A percentile compares a stretch with the other conserved stretches of the same genome.
phyloP scores from a whole-genome alignment of 2,113 vertebrate genomes.

The Pogonocichla stellata region DNA sequence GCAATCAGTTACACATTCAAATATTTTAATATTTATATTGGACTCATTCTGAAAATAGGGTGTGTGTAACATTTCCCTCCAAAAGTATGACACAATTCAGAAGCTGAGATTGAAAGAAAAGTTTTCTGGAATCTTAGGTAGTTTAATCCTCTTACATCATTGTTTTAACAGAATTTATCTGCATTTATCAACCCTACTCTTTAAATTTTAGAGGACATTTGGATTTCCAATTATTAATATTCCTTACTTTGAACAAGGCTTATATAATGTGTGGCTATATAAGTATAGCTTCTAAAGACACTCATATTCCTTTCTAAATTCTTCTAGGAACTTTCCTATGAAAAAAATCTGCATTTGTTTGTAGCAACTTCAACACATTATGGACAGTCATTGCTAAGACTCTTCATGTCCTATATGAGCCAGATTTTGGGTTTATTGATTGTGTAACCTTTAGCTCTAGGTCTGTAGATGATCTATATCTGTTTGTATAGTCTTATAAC shows the following conservation, averaged over 20 bases:
- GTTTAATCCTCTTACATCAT: not conserved
- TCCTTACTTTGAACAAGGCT: not conserved
- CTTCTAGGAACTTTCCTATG: not conserved
- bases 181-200: not conserved
- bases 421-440: not conserved
- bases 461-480: not conserved
- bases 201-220: not conserved
- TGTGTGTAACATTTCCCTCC: not conserved
- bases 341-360: not conserved
- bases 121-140: not conserved
- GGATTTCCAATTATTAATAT: not conserved
- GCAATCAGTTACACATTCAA: not conserved
- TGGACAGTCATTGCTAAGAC: not conserved
- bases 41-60: not conserved
- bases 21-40: slow-evolving; percentile 15
- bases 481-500: accelerated
- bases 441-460: not conserved
- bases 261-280: not conserved
- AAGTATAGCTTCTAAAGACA: not conserved
- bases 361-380: not conserved
- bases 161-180: not conserved
- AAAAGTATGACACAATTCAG: not conserved
- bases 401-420: not conserved
- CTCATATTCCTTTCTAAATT: not conserved
- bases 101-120: not conserved